Evolutionary conservation across 2,113 vertebrate genomes (phyloP).

Genomic region (Ameiurus melas): DNA sequence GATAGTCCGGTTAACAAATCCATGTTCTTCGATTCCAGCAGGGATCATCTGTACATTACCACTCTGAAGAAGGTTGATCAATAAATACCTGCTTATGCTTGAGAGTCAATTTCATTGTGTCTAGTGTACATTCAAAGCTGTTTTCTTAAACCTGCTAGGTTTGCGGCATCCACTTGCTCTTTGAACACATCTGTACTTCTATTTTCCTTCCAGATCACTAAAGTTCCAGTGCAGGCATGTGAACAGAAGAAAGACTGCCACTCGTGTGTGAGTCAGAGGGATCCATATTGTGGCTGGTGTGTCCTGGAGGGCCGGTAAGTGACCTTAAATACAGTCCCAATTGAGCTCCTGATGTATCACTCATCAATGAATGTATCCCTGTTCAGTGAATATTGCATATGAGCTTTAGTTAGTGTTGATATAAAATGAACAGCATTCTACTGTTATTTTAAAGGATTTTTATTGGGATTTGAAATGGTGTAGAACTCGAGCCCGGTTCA

Average conservation of each 20-base stretch:
- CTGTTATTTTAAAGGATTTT: neutral
- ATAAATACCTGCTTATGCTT: neutral
- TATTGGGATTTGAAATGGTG: neutral
- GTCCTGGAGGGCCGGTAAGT: conserved; percentile 85
- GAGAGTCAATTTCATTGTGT: no score
- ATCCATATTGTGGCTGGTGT: conserved; percentile 97
- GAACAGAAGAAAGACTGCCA: conserved; percentile 74
- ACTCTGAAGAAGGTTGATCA: conserved; percentile 63
- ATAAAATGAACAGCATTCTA: neutral
- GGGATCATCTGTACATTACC: conserved; percentile 83
- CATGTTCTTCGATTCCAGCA: conserved; percentile 78
- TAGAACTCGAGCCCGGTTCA: neutral
- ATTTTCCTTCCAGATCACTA: conserved; percentile 65
- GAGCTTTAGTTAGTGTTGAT: neutral
- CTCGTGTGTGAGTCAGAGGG: conserved; percentile 77
- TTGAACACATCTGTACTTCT: neutral
- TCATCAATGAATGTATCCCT: no score
- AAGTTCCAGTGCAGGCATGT: conserved; percentile 86
- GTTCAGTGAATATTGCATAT: neutral
- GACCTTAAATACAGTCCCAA: neutral
- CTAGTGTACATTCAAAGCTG: neutral
- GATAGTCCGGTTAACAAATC: conserved; percentile 84
- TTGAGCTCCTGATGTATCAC: neutral
- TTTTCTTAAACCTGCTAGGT: neutral
- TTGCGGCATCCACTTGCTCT: neutral